Conservation (phyloP, 2,113 vertebrate genomes). For the Gracilinanus agilis region DNA sequence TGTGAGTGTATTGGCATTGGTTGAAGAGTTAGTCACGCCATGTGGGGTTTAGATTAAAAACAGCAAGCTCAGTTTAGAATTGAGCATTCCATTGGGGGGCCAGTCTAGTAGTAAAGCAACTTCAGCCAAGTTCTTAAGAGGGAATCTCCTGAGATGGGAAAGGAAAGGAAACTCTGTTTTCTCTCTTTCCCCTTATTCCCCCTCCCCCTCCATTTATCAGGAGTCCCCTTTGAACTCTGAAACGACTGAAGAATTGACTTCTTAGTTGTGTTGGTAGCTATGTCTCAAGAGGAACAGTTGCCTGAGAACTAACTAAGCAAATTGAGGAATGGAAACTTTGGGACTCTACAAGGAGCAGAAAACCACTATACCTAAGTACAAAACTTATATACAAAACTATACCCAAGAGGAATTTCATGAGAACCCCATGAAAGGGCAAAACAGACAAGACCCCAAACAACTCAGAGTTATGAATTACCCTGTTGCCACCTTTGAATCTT, state of each 20-base stretch:
- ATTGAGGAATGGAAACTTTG: background rate
- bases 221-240: background rate
- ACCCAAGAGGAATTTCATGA: background rate
- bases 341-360: background rate
- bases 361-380: too few relatives aligned
- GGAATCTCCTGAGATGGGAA: too few relatives aligned
- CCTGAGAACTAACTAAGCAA: background rate
- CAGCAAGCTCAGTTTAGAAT: background rate
- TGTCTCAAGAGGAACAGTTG: background rate
- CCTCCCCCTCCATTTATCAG: background rate
- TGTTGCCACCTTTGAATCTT: background rate
- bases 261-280: background rate
- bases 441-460: background rate
- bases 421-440: background rate
- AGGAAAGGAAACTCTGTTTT: background rate
- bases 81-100: background rate
- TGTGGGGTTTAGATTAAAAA: background rate
- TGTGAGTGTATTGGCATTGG: background rate
- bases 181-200: background rate
- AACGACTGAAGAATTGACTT: background rate
- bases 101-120: background rate
- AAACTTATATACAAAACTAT: too few relatives aligned
- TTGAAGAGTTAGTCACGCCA: background rate
- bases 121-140: background rate
- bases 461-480: background rate